A percentile compares a stretch with the other conserved stretches of the same genome.
phyloP scores from a whole-genome alignment of 2,797 vertebrate genomes.

The Podarcis lilfordi region DNA sequence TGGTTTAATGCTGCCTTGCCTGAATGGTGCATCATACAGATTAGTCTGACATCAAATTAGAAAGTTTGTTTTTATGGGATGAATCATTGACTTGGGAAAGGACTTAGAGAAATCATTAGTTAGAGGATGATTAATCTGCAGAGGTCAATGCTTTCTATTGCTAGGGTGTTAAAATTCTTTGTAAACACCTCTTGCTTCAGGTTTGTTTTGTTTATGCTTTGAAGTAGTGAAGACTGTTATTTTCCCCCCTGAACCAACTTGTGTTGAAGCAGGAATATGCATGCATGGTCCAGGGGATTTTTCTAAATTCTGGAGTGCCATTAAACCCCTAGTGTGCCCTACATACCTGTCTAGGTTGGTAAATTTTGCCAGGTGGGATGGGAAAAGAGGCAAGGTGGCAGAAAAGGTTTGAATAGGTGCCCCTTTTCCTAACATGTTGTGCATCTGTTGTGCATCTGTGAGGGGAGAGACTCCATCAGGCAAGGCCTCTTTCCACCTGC shows the following conservation, averaged over 20 bases:
- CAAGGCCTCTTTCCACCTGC: too few relatives aligned
- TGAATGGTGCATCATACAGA: slow-evolving; percentile 34
- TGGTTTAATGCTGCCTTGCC: slow-evolving; percentile 35
- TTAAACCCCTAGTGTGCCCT: too few relatives aligned
- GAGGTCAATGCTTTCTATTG: background rate
- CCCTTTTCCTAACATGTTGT: background rate
- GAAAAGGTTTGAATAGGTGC: background rate
- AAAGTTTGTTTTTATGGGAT: slow-evolving; percentile 46
- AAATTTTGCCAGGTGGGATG: background rate
- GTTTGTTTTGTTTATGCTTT: background rate
- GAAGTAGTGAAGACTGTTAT: background rate
- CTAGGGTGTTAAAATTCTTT: slow-evolving; percentile 31
- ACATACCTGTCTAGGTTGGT: background rate
- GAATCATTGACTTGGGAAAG: slow-evolving; percentile 35
- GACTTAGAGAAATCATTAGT: background rate
- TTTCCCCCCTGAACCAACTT: background rate
- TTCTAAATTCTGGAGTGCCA: background rate
- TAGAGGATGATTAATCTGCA: background rate
- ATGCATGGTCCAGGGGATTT: background rate
- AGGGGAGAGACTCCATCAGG: too few relatives aligned
- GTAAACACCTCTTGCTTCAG: slow-evolving; percentile 27
- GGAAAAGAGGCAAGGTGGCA: background rate
- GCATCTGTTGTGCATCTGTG: too few relatives aligned
- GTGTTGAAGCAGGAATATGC: background rate
- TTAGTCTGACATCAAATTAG: slow-evolving; percentile 36